Evolutionary conservation across 2,113 vertebrate genomes (phyloP), one percentile per base, ranked within the genome.

Genomic region (Lipophrys pholis): DNA sequence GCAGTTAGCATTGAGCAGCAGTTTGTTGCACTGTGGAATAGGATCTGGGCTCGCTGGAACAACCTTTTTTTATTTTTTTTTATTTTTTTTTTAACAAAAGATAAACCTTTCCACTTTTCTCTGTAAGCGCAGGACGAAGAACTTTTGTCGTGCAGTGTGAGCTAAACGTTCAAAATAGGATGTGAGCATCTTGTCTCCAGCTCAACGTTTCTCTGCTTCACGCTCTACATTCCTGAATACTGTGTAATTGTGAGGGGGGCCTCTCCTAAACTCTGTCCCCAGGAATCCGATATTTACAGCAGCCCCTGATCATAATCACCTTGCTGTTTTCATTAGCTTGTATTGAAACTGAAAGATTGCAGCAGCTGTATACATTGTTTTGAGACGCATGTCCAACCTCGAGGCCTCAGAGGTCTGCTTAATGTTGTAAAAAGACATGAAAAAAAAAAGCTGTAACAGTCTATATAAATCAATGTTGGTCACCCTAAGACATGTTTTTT

Each of bases 261-360:
- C 91, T 90, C 89, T 85, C 84, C 80, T 87, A 85, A 88, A 89
- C 84, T 86, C 79, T 59, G 82, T 91, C 88, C 72, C 83, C 85
- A 87, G 90, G 85, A 91, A 92, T 93, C 84, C 85, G 90, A 93
- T 93, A 92, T 93, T 91, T 90, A 86, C 87, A 82, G 89, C 90
- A 90, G 87, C 82, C 87, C 80, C 84, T 70, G 87, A 92, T 90
- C 84, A 73, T 85, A 89, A 90, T 91, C 88, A 87, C 89, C 87
- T 89, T 62, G 65, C 83, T 42, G n/a, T 69, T 91, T 81, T 91
- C 85, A 84, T 90, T 89, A 83, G 73, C 82, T 61, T 82, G 61
- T 80, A 86, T 84, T 80, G 74, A 82, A 85, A 89, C 61, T 83
- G 85, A 90, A 85, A 89, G 87, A 91, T 90, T 87, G 87, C 87